phyloP scores from a whole-genome alignment of 1,140 invertebrate species.

The Prorops nasuta region DNA sequence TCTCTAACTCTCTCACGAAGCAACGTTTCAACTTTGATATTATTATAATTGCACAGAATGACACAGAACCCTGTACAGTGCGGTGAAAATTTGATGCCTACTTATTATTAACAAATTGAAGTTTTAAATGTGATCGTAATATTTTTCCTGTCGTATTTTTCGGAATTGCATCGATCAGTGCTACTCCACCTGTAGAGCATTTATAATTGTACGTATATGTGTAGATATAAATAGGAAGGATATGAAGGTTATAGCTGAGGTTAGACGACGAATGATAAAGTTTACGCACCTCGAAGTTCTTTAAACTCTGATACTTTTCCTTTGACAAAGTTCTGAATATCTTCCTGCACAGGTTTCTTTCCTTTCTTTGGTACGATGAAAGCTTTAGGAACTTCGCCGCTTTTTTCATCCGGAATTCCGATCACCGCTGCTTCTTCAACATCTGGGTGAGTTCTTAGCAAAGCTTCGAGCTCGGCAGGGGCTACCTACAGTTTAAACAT shows the following conservation, averaged over 20 bases:
- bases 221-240: background rate
- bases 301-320: slow-evolving; percentile 67
- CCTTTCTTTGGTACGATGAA: slow-evolving; percentile 62
- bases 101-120: too few species aligned
- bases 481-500: too few species aligned
- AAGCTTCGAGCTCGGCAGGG: slow-evolving; percentile 82
- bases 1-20: too few species aligned
- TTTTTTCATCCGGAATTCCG: slow-evolving; percentile 60
- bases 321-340: slow-evolving; percentile 56
- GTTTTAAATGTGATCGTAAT: slow-evolving; percentile 57
- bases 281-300: slow-evolving; percentile 51
- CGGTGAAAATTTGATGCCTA: too few species aligned
- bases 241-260: too few species aligned
- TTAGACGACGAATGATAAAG: too few species aligned
- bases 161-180: slow-evolving; percentile 60
- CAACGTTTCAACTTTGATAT: too few species aligned
- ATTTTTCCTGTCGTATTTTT: slow-evolving; percentile 69
- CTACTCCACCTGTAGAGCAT: slow-evolving; percentile 53
- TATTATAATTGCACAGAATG: too few species aligned
- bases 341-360: slow-evolving; percentile 28
- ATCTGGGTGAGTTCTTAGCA: slow-evolving; percentile 73
- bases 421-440: slow-evolving; percentile 71
- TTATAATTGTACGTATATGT: background rate
- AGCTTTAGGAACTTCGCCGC: slow-evolving; percentile 72
- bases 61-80: too few species aligned